A percentile compares a stretch with the other conserved stretches of the same genome.
These are phyloP conservation scores for Argopecten irradians DNA, from an alignment of 1,140 invertebrate genomes.

Conservation along the genomic window DNA sequence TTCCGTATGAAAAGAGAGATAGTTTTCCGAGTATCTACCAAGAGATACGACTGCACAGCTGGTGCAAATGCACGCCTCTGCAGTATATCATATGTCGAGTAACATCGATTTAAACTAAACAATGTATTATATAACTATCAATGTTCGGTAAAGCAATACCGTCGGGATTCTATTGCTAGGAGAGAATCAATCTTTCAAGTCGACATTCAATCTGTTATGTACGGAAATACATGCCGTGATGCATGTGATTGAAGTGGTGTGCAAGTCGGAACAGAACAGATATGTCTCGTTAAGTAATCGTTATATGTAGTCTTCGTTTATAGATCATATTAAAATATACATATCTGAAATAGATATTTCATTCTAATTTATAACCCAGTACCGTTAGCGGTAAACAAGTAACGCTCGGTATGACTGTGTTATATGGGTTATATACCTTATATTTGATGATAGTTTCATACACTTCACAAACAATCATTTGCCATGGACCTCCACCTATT, in stretches of 20 bases:
- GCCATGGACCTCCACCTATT: no score
- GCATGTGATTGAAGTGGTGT: background rate
- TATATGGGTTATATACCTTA: no score
- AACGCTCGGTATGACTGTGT: no score
- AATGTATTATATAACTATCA: background rate
- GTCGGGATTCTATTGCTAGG: background rate
- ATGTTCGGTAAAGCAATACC: background rate
- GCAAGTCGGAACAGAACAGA: background rate
- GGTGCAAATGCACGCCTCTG: background rate
- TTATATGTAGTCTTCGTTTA: background rate
- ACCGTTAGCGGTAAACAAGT: no score
- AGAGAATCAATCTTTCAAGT: background rate
- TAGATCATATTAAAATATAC: background rate
- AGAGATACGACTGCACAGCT: conserved; percentile 8
- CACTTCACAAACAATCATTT: no score
- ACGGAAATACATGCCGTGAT: background rate
- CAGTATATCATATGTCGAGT: background rate
- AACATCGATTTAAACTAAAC: background rate
- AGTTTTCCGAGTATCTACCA: no score
- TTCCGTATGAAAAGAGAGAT: no score
- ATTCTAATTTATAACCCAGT: no score
- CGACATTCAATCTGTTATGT: background rate
- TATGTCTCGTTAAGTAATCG: background rate
- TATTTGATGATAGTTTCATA: no score
- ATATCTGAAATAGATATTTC: no score